Base-by-base conservation (phyloP, 2,888 invertebrate species). In the Heliothis peltigera region DNA sequence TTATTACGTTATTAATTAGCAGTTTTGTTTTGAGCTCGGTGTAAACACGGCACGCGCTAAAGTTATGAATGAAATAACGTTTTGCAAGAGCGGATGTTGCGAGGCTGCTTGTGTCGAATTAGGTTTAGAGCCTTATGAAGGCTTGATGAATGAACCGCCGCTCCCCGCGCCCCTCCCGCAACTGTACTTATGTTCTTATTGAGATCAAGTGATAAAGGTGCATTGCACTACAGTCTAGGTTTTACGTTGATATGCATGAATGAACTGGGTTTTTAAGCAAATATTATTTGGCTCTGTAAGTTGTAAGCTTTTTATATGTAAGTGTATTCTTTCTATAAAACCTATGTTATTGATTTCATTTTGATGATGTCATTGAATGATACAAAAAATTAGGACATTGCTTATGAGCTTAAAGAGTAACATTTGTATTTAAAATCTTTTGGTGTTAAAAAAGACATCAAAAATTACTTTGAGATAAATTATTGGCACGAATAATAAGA, bases 41-140 rank as follows among this genome's bases (percentile, higher is more conserved):
- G 91, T 93, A 80, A 72, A 82, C 85, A 65, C 83, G 77, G 82
- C 92, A 70, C 83, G 79, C 71, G 75, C 80, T 80, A 88, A 92
- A 93, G 89, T 94, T 94, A 94, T 94, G 95, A 95, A 95, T 95
- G 95, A 94, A 94, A 91, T 92, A 93, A 91, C 86, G 92, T 95
- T 95, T 95, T 92, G 95, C 95, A 95, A 95, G 92, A 95, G 93
- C 95, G 95, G 95, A 95, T 94, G 94, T 95, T 93, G 94, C 95
- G 94, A 94, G 93, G 94, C 87, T 92, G 91, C 88, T 91, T 88
- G 91, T 86, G 89, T 93, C 92, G 94, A 95, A 93, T 94, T 94
- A 94, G 93, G 94, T 92, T 94, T 94, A 94, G 92, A 93, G 91
- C 94, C 94, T 94, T 94, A 93, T 92, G 93, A 89, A 90, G 86